These are phyloP conservation scores for Aurelia sp. DNA, from an alignment of 30 jellyfish, hydroid and myxozoan genomes.

Conservation along the genomic window DNA sequence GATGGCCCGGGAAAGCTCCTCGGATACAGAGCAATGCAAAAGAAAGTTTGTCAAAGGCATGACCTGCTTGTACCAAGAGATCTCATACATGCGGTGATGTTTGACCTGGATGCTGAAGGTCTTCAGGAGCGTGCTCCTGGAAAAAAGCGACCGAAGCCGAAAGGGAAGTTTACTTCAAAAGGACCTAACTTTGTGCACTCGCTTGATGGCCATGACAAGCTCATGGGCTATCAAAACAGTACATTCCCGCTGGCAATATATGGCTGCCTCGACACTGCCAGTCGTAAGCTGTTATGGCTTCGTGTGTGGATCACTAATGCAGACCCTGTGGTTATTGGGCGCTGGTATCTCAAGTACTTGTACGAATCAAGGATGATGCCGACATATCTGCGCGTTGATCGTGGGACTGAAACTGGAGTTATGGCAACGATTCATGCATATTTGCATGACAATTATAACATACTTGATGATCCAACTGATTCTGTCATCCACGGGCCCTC, in stretches of 20 bases:
- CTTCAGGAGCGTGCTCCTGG: constrained; percentile 16
- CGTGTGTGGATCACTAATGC: constrained; percentile 34
- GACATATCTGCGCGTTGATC: no score
- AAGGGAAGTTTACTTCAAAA: constrained; percentile 4
- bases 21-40: constrained; percentile 51
- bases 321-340: constrained; percentile 46
- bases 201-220: no score
- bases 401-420: no score
- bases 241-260: no score
- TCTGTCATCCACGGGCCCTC: constrained; percentile 33
- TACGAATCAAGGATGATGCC: constrained; percentile 27
- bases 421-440: no score
- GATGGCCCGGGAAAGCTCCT: no score
- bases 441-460: background rate
- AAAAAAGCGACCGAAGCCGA: background rate
- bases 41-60: constrained; percentile 37
- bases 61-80: constrained; percentile 49
- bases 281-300: constrained; percentile 37
- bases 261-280: constrained; percentile 39
- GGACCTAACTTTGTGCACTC: no score
- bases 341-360: constrained; percentile 32
- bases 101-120: constrained; percentile 52
- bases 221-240: no score
- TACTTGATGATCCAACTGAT: constrained; percentile 33
- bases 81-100: no score